These are phyloP conservation scores for Calidris pygmaea DNA, from an alignment of 2,113 vertebrate genomes.

Conservation along the genomic window DNA sequence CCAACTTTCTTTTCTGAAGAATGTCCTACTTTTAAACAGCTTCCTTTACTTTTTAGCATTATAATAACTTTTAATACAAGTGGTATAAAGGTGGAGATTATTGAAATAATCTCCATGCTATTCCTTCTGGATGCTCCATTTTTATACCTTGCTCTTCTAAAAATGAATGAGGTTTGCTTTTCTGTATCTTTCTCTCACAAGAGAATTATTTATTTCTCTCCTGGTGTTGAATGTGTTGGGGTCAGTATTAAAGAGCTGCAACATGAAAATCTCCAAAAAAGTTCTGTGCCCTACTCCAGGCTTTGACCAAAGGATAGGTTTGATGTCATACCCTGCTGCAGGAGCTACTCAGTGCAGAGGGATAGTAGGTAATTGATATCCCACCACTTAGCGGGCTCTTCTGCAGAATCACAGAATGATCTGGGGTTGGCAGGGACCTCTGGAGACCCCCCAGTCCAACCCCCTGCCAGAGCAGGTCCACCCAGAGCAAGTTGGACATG, in stretches of 20 bases:
- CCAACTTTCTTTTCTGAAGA: background rate
- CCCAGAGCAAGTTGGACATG: too few relatives aligned
- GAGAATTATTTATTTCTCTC: too few relatives aligned
- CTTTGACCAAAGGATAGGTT: background rate
- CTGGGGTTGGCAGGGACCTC: too few relatives aligned
- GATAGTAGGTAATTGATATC: background rate
- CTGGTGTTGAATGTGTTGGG: too few relatives aligned
- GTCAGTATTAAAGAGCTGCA: too few relatives aligned
- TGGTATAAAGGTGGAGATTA: background rate
- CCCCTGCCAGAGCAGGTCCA: too few relatives aligned
- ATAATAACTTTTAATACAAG: background rate
- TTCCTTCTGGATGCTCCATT: background rate
- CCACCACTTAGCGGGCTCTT: background rate
- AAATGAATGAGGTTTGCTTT: too few relatives aligned
- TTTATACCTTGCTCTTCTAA: background rate
- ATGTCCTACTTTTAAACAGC: background rate
- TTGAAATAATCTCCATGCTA: background rate
- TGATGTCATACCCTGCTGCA: background rate
- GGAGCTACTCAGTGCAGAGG: background rate
- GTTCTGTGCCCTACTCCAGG: background rate
- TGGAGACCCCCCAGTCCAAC: too few relatives aligned
- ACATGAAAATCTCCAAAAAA: background rate
- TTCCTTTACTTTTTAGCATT: background rate
- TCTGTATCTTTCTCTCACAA: too few relatives aligned
- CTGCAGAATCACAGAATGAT: too few relatives aligned